These are phyloP conservation scores for Himalopsyche tibetana DNA, from an alignment of 2,888 invertebrate species.

Conservation along the genomic window DNA sequence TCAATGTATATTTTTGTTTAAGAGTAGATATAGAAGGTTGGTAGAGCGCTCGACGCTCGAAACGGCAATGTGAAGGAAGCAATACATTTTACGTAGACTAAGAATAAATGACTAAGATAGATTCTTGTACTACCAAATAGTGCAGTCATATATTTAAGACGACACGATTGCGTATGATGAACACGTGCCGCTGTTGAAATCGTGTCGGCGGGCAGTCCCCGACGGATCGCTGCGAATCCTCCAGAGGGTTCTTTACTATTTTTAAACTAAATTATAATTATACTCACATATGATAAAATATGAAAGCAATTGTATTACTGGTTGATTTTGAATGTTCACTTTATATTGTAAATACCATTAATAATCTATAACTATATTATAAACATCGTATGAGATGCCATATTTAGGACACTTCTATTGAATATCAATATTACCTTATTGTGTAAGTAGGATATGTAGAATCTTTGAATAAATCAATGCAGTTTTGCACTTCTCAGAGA, in stretches of 20 bases:
- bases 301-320: conserved; percentile 59
- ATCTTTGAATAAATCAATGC: conserved; percentile 44
- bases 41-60: conserved; percentile 28
- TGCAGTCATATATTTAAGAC: conserved; percentile 58
- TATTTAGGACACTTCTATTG: conserved; percentile 63
- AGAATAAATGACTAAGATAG: conserved; percentile 58
- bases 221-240: conserved; percentile 41
- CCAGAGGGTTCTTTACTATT: conserved; percentile 49
- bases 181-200: neutral
- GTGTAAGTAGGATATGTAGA: conserved; percentile 57
- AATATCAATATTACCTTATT: conserved; percentile 55
- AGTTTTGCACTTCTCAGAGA: conserved; percentile 51
- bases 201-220: conserved; percentile 43
- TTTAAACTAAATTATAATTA: conserved; percentile 53
- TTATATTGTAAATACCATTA: conserved; percentile 64
- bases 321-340: conserved; percentile 64
- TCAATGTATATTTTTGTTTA: conserved; percentile 55
- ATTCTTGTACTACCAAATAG: conserved; percentile 56
- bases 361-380: conserved; percentile 55
- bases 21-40: conserved; percentile 44
- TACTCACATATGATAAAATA: conserved; percentile 52
- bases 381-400: conserved; percentile 64
- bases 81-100: conserved; percentile 64
- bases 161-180: conserved; percentile 56
- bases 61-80: conserved; percentile 65